Evolutionary conservation across 2,113 vertebrate genomes (phyloP).

Genomic region (Tetrao urogallus): DNA sequence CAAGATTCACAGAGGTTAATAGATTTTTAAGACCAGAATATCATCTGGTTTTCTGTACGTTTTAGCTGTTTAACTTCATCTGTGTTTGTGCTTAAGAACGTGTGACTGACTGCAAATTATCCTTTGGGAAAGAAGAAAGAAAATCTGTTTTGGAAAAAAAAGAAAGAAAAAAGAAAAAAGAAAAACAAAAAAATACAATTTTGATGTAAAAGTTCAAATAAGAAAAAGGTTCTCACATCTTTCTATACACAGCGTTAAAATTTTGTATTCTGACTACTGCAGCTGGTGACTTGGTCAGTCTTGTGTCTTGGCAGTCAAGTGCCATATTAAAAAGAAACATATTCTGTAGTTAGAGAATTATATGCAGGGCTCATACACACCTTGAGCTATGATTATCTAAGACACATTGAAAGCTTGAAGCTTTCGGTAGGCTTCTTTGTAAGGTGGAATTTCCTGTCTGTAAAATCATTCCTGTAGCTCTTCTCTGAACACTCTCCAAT

Average conservation of each 20-base stretch:
- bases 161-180: too few species aligned
- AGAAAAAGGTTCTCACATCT: background rate
- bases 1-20: slow-evolving; percentile 24
- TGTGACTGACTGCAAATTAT: background rate
- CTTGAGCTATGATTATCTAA: background rate
- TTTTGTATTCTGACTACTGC: background rate
- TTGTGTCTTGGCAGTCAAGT: background rate
- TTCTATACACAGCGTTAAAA: background rate
- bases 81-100: background rate
- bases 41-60: background rate
- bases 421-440: background rate
- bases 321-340: background rate
- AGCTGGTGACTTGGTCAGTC: background rate
- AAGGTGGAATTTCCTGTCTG: background rate
- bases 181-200: background rate
- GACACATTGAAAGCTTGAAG: background rate
- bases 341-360: background rate
- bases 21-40: slow-evolving; percentile 16
- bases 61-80: background rate
- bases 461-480: background rate
- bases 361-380: background rate
- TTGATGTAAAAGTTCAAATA: background rate
- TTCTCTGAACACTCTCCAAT: background rate
- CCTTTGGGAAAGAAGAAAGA: background rate
- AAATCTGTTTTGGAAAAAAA: background rate